Base-by-base conservation (phyloP, 23 tunicate species). In the Aplidium turbinatum region DNA sequence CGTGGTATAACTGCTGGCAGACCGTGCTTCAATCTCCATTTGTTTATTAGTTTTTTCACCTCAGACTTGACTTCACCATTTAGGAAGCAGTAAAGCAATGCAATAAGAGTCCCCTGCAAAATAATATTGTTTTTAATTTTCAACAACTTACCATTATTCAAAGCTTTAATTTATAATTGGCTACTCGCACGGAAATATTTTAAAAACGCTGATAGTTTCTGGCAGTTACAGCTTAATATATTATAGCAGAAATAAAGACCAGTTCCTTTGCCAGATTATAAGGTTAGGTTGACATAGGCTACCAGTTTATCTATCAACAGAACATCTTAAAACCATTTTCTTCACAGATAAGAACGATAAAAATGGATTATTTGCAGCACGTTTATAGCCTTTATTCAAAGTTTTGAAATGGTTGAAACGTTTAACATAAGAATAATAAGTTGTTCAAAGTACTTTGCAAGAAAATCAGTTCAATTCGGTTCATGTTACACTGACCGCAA, bases 61-160 rank as follows among this genome's bases (percentile, higher is more conserved):
- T 91, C 97, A 16, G 64, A 51, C 60, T 75, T 78, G 25, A 91
- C 97, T 79, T 91, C 97, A 28, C 80, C 61, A 58, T 81, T 91
- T 0, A 91, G 69, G 57, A 91, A 91, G 56, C 97, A 91, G 62
- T 91, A 91, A 27, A 91, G 35, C 22, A 91, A 52, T 0, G 97
- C 56, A 40, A 91, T 55, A 36, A 91, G 68, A 31, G 63, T 42
- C 5, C 97, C 97, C 97, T 91, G 81, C 21, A 48, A 47, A 55
- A 20, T 6, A 13, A 13, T 55, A 42, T 9, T 9, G 16, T 42
- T 42, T 9, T 9, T 42, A 9, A 42, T 9, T 42, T 42, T 42
- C 16, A 9, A 42, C 50, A 42, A 42, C 11, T 42, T 42, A 9
- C 50, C 11, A 42, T 42, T 9, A 9, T 16, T 42, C 16, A 42